Evolutionary conservation across 1,140 invertebrate species (phyloP), one percentile per base, ranked within the genome.

Genomic region (Epicauta chinensis): DNA sequence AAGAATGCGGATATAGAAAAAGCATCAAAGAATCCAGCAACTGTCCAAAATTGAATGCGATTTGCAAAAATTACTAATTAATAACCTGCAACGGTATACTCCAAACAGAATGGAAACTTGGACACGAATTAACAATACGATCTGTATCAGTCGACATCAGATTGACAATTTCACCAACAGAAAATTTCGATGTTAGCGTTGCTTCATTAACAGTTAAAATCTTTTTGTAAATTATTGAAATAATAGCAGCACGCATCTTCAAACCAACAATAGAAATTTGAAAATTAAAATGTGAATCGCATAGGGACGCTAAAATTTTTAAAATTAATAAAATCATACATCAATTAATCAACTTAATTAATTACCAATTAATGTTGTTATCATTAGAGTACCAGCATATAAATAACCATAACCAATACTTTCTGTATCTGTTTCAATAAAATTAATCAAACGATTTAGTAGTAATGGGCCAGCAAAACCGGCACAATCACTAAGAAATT

Each of bases 81-180:
- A 29, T 68, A 69, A 88, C 87, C 77, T 94, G 89, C 64, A 98
- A 79, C 15, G 95, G 95, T 65, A 98, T 86, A 71, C 92, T 96
- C 95, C 97, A 98, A 57, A 97, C 79, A 11, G 90, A 83, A 75
- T 98, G 96, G 71, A 99, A 96, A 73, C 91, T 96, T 0, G 89
- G 84, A 74, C 91, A 95, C 32, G 94, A 91, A 71, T 97, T 98
- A 0, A 96, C 86, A 56, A 99, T 91, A 60, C 95, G 79, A 65
- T 97, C 93, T 0, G 87, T 87, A 71, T 99, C 97, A 1, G 91
- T 95, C 23, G 91, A 97, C 86, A 98, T 96, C 60, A 94, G 92
- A 73, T 98, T 99, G 0, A 97, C 81, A 16, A 98, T 87, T 76
- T 97, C 88, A 1, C 93, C 92, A 55, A 83, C 77, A 46, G 80